Conservation (phyloP, 2,797 vertebrate species). For the Cuniculus paca region DNA sequence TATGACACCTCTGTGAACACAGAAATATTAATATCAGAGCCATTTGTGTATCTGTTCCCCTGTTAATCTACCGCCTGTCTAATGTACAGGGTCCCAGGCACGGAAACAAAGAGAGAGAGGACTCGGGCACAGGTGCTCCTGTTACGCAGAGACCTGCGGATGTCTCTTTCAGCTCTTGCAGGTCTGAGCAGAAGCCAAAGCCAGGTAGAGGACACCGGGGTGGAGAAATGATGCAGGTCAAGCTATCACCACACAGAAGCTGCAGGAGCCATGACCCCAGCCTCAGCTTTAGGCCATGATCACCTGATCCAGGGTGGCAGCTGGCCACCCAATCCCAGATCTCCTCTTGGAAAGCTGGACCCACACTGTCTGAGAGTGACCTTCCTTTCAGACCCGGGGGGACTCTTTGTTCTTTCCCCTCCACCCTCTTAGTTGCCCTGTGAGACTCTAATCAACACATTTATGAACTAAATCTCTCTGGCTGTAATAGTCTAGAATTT, state of each 20-base stretch:
- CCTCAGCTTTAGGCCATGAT: neutral
- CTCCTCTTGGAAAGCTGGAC: neutral
- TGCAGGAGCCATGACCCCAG: neutral
- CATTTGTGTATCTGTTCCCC: neutral
- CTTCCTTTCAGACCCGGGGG: neutral
- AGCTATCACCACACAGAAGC: neutral
- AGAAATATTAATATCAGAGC: neutral
- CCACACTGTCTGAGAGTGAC: neutral
- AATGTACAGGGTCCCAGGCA: neutral
- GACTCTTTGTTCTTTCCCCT: neutral
- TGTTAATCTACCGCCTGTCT: neutral
- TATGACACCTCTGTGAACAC: neutral
- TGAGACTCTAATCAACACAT: neutral
- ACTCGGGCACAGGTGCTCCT: neutral
- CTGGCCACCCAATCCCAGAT: no score
- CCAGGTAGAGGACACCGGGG: neutral
- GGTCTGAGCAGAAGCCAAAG: neutral
- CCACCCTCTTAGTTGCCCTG: neutral
- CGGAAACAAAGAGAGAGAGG: neutral
- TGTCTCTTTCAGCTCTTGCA: neutral
- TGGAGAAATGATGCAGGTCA: neutral
- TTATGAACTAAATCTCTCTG: constrained; percentile 3
- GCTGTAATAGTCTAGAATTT: constrained; percentile 7
- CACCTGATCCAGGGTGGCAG: neutral
- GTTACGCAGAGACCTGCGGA: neutral